Percentiles rank a stretch among this genome's conserved stretches.
Evolutionary conservation across 2,113 vertebrate species (phyloP).

Genomic region (Elanoides forficatus): DNA sequence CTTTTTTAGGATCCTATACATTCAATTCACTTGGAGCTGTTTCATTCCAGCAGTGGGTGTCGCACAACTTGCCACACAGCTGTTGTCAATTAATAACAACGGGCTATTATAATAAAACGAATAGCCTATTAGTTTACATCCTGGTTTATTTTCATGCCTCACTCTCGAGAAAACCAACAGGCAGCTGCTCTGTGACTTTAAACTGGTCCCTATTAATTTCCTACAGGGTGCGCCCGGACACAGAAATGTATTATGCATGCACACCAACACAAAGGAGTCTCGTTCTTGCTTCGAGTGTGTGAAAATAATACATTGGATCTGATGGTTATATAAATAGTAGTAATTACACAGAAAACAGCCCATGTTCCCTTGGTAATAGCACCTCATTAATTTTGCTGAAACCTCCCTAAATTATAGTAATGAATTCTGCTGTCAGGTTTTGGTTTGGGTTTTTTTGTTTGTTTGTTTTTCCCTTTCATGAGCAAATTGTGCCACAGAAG

Average conservation of each 20-base stretch:
- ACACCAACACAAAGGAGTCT: not conserved
- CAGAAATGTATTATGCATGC: not conserved
- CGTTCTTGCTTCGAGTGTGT: not conserved
- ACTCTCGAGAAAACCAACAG: not conserved
- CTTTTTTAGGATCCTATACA: not conserved
- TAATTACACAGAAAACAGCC: conserved; percentile 29
- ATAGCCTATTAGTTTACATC: conserved; percentile 11
- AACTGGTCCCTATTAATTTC: not conserved
- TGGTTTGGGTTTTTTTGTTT: not conserved
- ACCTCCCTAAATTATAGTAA: conserved; percentile 33
- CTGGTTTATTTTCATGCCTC: not conserved
- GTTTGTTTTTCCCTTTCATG: conserved; percentile 33
- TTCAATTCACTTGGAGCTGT: not conserved
- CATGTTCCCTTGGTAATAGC: conserved; percentile 38
- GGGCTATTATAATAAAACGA: not conserved
- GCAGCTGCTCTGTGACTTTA: conserved; percentile 55
- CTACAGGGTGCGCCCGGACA: not conserved
- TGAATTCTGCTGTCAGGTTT: conserved; percentile 17
- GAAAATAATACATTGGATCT: conserved; percentile 10
- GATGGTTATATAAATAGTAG: conserved; percentile 13
- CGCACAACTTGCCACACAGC: conserved; percentile 5
- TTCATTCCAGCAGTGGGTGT: not conserved
- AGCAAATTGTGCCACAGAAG: conserved; percentile 7
- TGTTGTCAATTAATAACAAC: conserved; percentile 18
- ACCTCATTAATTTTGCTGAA: conserved; percentile 36